Percentiles rank a stretch among this genome's conserved stretches.
These are phyloP conservation scores for Rugalucina vietnamica DNA, from an alignment of 2,888 invertebrate genomes.

Conservation along the genomic window DNA sequence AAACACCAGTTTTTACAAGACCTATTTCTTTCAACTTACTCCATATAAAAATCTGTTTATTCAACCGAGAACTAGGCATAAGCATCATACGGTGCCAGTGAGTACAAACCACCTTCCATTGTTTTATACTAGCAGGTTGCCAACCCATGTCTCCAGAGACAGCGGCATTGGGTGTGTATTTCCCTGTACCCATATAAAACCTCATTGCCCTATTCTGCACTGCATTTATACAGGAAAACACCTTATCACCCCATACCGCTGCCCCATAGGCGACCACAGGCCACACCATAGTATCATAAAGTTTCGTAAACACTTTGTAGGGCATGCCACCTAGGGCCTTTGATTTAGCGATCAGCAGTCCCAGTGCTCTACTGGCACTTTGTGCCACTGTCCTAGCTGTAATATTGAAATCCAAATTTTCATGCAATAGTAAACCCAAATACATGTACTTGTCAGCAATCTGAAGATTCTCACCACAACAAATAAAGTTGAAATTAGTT, in stretches of 20 bases:
- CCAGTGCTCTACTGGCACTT: slow-evolving; percentile 25
- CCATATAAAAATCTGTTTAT: neutral
- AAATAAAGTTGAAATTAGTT: neutral
- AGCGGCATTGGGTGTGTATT: slow-evolving; percentile 26
- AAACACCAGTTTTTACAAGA: neutral
- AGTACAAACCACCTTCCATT: too few relatives aligned
- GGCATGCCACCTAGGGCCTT: slow-evolving; percentile 30
- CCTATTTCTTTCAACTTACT: neutral
- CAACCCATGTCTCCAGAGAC: slow-evolving; percentile 32
- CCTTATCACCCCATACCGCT: slow-evolving; percentile 23
- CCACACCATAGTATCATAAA: slow-evolving; percentile 29
- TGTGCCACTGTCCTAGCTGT: neutral
- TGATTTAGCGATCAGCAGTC: slow-evolving; percentile 10
- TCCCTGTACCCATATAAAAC: slow-evolving; percentile 26
- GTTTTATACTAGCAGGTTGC: neutral
- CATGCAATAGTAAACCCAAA: slow-evolving; percentile 15
- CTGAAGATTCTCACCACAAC: neutral
- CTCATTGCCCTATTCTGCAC: slow-evolving; percentile 21
- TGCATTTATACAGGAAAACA: slow-evolving; percentile 11
- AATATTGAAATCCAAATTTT: slow-evolving; percentile 18
- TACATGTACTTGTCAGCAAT: slow-evolving; percentile 22
- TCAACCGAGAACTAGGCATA: neutral
- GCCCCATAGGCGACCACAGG: slow-evolving; percentile 26
- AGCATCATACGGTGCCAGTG: too few relatives aligned
- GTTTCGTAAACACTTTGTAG: slow-evolving; percentile 20